A percentile compares a stretch with the other conserved stretches of the same genome.
phyloP scores from a whole-genome alignment of 2,113 vertebrate species.

The Oncorhynchus nerka region DNA sequence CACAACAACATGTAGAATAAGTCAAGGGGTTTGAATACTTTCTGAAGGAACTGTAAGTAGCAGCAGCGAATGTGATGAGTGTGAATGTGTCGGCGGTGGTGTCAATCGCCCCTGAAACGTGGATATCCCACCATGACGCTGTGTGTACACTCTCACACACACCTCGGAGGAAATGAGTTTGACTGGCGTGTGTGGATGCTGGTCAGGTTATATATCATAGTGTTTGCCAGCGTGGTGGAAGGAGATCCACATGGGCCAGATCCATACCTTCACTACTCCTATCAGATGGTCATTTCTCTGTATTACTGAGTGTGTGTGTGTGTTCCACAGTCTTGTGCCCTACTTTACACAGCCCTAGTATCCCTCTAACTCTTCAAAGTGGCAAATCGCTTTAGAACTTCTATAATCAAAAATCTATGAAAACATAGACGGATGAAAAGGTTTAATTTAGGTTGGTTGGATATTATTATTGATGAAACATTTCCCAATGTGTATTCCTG shows the following conservation, averaged over 20 bases:
- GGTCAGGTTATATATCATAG: too few species aligned
- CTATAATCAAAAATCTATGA: too few species aligned
- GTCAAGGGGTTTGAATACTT: too few species aligned
- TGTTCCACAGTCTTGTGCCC: too few species aligned
- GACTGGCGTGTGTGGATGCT: background rate
- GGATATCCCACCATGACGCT: slow-evolving; percentile 52
- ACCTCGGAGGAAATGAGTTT: slow-evolving; percentile 48
- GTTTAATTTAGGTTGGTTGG: background rate
- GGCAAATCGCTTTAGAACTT: too few species aligned
- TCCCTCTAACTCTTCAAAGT: too few species aligned
- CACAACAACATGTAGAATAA: too few species aligned
- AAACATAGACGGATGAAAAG: too few species aligned
- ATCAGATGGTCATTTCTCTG: background rate
- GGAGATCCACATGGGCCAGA: too few species aligned
- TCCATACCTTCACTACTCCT: background rate
- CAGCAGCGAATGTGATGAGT: slow-evolving; percentile 14
- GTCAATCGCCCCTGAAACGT: slow-evolving; percentile 54
- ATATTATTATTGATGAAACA: background rate
- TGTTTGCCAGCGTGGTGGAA: background rate
- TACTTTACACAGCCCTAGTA: too few species aligned
- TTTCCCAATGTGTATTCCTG: background rate
- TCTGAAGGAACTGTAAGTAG: too few species aligned
- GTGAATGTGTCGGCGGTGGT: slow-evolving; percentile 32
- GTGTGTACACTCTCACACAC: slow-evolving; percentile 52
- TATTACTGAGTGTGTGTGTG: too few species aligned